Conservation (phyloP, 2,113 vertebrate species). For the Hiodon tergisus region DNA sequence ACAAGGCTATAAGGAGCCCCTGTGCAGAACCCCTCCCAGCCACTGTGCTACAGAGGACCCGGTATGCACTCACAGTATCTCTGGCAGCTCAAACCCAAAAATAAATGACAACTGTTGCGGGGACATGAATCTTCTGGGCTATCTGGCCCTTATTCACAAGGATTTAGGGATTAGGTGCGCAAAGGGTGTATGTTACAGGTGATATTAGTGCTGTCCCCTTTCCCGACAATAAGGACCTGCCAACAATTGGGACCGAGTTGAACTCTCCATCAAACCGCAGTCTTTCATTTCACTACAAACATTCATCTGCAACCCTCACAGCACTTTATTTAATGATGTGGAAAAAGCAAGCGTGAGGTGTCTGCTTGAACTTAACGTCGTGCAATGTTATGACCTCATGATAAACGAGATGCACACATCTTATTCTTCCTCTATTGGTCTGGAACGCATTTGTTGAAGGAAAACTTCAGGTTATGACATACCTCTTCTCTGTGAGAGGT, state of each 20-base stretch:
- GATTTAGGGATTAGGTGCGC: conserved; percentile 49
- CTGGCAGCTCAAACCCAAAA: not conserved
- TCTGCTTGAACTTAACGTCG: not conserved
- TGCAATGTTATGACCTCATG: too few relatives aligned
- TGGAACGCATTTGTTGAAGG: too few relatives aligned
- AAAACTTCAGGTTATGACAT: too few relatives aligned
- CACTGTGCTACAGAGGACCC: not conserved
- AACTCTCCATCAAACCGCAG: not conserved
- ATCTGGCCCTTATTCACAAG: conserved; percentile 38
- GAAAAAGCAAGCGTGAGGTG: conserved; percentile 22
- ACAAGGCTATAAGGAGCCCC: too few relatives aligned
- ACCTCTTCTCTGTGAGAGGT: too few relatives aligned
- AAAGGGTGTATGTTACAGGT: conserved; percentile 46
- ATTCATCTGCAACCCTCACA: too few relatives aligned
- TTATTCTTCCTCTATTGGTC: too few relatives aligned
- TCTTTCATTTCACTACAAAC: too few relatives aligned
- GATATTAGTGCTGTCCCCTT: conserved; percentile 33
- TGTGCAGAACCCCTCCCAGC: not conserved
- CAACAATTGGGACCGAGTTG: not conserved
- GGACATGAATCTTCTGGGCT: conserved; percentile 23
- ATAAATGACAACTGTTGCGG: not conserved
- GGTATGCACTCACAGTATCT: not conserved
- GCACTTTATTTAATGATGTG: conserved; percentile 18
- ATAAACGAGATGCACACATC: too few relatives aligned
- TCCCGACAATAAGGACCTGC: not conserved